phyloP scores from a whole-genome alignment of 1,140 invertebrate genomes.

The Hyles euphorbiae region DNA sequence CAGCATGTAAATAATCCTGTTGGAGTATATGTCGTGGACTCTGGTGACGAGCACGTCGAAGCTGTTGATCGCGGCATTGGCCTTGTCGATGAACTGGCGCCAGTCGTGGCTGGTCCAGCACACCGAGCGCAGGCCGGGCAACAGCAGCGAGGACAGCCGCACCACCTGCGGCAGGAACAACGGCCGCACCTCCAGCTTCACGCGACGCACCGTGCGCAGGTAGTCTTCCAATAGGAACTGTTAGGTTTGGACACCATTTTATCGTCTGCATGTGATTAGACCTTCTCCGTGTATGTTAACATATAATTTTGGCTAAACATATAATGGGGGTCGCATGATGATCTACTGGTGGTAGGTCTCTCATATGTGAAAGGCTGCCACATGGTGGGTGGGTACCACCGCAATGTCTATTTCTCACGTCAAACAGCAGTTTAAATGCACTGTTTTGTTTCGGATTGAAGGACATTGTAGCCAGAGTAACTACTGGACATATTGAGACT shows the following conservation, averaged over 20 bases:
- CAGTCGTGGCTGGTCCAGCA: conserved; percentile 89
- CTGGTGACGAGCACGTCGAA: conserved; percentile 90
- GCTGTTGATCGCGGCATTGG: conserved; percentile 83
- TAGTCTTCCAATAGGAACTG: conserved; percentile 87
- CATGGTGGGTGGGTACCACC: too few species aligned
- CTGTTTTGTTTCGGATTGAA: too few species aligned
- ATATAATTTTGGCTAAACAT: background rate
- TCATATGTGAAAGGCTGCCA: too few species aligned
- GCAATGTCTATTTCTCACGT: too few species aligned
- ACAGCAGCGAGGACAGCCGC: conserved; percentile 85
- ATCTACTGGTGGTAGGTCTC: too few species aligned
- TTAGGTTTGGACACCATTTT: conserved; percentile 7
- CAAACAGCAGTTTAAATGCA: too few species aligned
- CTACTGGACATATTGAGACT: too few species aligned
- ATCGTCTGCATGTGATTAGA: too few species aligned
- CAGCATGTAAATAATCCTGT: conserved; percentile 92
- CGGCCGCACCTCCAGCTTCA: conserved; percentile 90
- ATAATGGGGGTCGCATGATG: background rate
- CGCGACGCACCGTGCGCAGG: conserved; percentile 80
- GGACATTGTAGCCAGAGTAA: too few species aligned
- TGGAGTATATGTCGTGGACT: conserved; percentile 94
- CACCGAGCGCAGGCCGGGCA: conserved; percentile 85
- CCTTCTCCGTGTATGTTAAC: too few species aligned
- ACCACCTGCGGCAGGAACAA: conserved; percentile 91
- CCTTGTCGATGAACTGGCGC: conserved; percentile 82